A percentile compares a stretch with the other conserved stretches of the same genome.
Conservation (phyloP, 2,113 vertebrate species). For the Butorides virescens region DNA sequence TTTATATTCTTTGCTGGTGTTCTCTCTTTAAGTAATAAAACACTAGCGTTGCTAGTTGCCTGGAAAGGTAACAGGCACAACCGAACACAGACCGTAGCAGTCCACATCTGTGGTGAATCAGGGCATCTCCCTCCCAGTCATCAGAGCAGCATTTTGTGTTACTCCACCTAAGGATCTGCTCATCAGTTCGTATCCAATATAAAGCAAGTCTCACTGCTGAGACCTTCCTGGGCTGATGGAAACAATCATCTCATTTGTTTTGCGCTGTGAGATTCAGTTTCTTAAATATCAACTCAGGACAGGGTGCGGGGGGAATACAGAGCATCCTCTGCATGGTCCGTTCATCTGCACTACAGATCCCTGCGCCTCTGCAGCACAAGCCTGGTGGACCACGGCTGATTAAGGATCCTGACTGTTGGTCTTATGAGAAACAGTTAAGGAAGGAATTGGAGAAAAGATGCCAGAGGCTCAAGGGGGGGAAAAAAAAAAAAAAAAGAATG, state of each 20-base stretch:
- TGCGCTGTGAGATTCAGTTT: not conserved
- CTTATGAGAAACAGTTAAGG: not conserved
- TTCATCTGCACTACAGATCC: not conserved
- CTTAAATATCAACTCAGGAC: not conserved
- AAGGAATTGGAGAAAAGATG: not conserved
- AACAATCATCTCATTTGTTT: not conserved
- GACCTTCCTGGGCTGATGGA: not conserved
- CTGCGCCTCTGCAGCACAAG: not conserved
- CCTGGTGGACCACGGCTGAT: not conserved
- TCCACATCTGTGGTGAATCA: not conserved
- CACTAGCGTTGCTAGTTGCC: not conserved
- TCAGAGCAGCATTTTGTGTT: not conserved
- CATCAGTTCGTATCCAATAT: not conserved
- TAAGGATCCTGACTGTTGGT: not conserved
- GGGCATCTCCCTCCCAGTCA: not conserved
- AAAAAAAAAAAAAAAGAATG: not conserved
- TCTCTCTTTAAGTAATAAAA: not conserved
- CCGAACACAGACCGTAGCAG: fast-evolving
- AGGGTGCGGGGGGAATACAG: fast-evolving
- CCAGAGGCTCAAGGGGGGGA: not conserved
- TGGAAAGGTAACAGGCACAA: not conserved
- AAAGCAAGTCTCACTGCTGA: not conserved
- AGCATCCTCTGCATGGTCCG: not conserved
- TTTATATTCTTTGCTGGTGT: not conserved
- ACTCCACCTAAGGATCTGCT: not conserved